Base-by-base conservation (phyloP, 2,888 invertebrate species). In the Tinea pellionella region DNA sequence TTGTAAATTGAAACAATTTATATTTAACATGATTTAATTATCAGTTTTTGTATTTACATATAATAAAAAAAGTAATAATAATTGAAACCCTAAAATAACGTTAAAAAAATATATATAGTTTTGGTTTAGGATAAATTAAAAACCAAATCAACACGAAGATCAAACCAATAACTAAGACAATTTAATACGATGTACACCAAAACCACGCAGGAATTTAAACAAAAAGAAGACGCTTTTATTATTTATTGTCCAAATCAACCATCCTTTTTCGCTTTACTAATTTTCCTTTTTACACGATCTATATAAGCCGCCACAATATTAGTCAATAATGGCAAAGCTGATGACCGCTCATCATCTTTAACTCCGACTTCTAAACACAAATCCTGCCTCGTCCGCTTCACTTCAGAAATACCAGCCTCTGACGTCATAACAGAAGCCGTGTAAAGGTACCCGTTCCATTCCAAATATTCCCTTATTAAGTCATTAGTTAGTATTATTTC, bases 361-460 rank as follows among this genome's bases (percentile, higher is more conserved):
- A 89, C 82, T 15, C 89, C 89, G 0, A 90, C 85, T 60, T 81
- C 80, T 0, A 72, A 65, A 61, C 86, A 86, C 0, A 87, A 65
- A 0, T 78, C 77, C 0, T 67, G 42, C 57, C 86, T 72, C 0
- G 71, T 63, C 59, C 71, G 74, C 63, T 74, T 79, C 0, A 68
- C 67, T 0, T 64, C 66, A 0, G 81, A 71, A 74, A 86, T 24
- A 56, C 43, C 80, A 1, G 86, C 79, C 64, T 87, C 90, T 51
- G 90, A 84, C 29, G 74, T 68, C 75, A 91, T 78, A 29, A 90
- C 89, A 0, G 86, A 88, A 0, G 88, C 82, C 0, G 91, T 89
- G 65, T 92, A 92, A 24, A 91, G 78, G 65, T 92, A 93, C 0
- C 92, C 92, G 65, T 92, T 92, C 92, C 92, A 93, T 64, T 90